Conservation (phyloP, 53 echinoderm and acorn worm species). For the Echinarachnius parma region DNA sequence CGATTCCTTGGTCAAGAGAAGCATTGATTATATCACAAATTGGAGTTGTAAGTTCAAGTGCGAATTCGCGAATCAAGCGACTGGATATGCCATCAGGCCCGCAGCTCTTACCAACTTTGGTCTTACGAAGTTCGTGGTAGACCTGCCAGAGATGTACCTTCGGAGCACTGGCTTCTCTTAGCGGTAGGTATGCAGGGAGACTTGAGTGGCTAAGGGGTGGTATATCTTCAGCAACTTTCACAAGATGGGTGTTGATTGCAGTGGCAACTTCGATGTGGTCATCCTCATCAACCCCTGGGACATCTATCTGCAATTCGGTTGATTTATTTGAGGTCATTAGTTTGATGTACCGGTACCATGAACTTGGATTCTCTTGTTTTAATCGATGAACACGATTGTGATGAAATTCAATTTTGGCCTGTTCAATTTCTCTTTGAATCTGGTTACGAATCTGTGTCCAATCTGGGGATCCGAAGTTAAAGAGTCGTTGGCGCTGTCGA, state of each 20-base stretch:
- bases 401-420: neutral
- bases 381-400: neutral
- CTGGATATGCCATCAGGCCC: too few relatives aligned
- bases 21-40: too few relatives aligned
- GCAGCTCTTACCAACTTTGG: too few relatives aligned
- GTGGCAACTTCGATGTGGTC: neutral
- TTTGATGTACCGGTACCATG: slow-evolving; percentile 2
- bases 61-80: too few relatives aligned
- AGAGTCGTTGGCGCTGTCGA: neutral
- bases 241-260: neutral
- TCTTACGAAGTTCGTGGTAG: too few relatives aligned
- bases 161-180: neutral
- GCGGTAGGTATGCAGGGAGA: neutral
- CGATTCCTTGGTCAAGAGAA: too few relatives aligned
- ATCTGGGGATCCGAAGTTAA: neutral
- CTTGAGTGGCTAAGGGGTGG: too few relatives aligned
- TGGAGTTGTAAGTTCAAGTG: too few relatives aligned
- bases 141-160: too few relatives aligned
- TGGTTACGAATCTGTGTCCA: neutral
- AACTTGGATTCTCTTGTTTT: neutral
- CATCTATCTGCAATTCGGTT: neutral
- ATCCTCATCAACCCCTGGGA: too few relatives aligned
- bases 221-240: neutral
- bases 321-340: neutral
- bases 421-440: neutral